These are phyloP conservation scores for Globodera ellingtonae DNA, from an alignment of 1,140 invertebrate genomes.

Conservation along the genomic window DNA sequence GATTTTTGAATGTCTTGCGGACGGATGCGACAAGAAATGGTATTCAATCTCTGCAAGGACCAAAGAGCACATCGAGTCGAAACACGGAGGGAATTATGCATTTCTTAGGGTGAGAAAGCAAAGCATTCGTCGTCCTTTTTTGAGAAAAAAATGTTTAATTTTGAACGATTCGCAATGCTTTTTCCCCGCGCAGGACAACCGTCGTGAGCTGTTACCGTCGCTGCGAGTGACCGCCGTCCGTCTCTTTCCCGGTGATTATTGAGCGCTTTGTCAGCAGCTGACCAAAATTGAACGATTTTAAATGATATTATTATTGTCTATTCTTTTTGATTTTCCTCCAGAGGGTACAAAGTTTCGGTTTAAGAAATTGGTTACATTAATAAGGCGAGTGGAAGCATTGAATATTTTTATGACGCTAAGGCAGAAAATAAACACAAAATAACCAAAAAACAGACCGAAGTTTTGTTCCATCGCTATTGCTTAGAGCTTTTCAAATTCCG, in stretches of 20 bases:
- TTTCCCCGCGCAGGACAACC: conserved; percentile 34
- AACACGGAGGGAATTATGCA: conserved; percentile 25
- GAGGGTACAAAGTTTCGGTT: no score
- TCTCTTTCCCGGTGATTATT: conserved; percentile 32
- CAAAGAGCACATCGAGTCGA: conserved; percentile 35
- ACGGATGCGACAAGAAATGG: conserved; percentile 37
- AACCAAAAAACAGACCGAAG: no score
- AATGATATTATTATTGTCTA: no score
- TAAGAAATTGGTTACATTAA: no score
- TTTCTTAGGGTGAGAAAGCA: conserved; percentile 31
- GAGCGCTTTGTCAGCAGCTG: neutral
- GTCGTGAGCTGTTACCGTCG: conserved; percentile 23
- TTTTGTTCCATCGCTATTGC: no score
- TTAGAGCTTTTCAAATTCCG: no score
- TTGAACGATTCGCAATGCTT: neutral
- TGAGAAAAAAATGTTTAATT: neutral
- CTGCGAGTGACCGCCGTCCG: conserved; percentile 29
- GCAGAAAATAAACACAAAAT: no score
- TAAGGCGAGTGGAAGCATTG: no score
- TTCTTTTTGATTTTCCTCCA: no score
- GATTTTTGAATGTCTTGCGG: conserved; percentile 35
- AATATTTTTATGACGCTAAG: no score
- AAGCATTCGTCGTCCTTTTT: neutral
- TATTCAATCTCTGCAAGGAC: conserved; percentile 36
- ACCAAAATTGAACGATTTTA: no score